Base-by-base conservation (phyloP, 1,140 invertebrate species). In the Piezodorus guildinii region DNA sequence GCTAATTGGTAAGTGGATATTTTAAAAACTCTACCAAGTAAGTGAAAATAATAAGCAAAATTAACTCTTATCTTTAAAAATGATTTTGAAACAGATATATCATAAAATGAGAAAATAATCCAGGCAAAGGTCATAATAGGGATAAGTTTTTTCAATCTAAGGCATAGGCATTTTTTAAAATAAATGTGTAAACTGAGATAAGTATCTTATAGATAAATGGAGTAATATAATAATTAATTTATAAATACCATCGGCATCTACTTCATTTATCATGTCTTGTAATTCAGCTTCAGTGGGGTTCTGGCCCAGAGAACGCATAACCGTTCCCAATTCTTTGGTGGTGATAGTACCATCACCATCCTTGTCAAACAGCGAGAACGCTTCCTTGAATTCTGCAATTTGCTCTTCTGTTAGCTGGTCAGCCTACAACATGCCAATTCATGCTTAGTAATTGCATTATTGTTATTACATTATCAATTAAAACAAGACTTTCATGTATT, bases 221-320 rank as follows among this genome's bases (percentile, higher is more conserved):
- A n/a, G n/a, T n/a, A n/a, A n/a, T n/a, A n/a, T n/a, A 39, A 10
- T 10, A 49, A 19, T 19, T 1, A n/a, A 49, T 1, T 49, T 19
- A 2, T 5, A 8, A 83, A 78, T 79, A 97, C 96, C 95, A 78
- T 99, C 96, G 72, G 95, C 94, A 80, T 99, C 96, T 66, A 99
- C 95, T 83, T 99, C 96, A 78, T 99, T 98, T 78, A 99, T 98
- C 95, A 99, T 98, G 77, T 98, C 95, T 77, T 98, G 95, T 46
- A 99, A 83, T 78, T 99, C 96, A 52, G 95, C 95, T 80, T 99
- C 96, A 73, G 96, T 98, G 72, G 96, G 96, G 79, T 99, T 98
- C 81, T 99, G 95, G 70, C 96, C 96, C 74, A 99, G 82, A 62
- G 94, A 97, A 72, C 96, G 82, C 92, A 99, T 96, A 65, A 98